Evolutionary conservation across 2,797 vertebrate genomes (phyloP), one percentile per base, ranked within the genome.

Genomic region (Setipinna tenuifilis): DNA sequence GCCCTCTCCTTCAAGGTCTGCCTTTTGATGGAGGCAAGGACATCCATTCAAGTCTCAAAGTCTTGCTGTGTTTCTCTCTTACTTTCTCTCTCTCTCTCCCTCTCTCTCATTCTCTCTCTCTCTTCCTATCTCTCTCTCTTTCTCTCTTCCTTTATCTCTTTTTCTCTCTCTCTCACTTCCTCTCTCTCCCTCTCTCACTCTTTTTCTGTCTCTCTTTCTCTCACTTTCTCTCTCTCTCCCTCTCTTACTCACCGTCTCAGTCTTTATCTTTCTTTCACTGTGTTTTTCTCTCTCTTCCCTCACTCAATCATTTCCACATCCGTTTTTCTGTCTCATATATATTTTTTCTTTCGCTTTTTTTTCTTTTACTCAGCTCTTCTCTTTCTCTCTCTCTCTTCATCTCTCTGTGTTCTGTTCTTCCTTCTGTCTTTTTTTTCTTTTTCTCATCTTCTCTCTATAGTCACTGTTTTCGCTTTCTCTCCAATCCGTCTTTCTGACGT

Each of bases 111-210:
- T 59, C 31, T 84, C 87, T 83, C 84, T 84, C 61, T 84, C 81
- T 82, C 86, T 87, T 86, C 85, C 87, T 83, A 87, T 90, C 90
- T 88, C 65, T 90, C 91, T 90, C 88, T 86, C 86, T 83, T 83
- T 86, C 82, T 86, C 91, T 91, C 90, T 86, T 62, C 59, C 85
- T 25, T 88, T 89, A 88, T 41, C 19, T 58, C 82, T 35, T 28
- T 58, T 14, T 58, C 54, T 35, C 48, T 31, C 48, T 11, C 23
- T 88, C 87, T 89, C 83, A 83, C 12, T n/a, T 58, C 4, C 58
- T 21, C 54, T 10, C 80, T n/a, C 48, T n/a, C 85, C 17, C 57
- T 83, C 31, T 61, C 58, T 7, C 19, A 59, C 1, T 19, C n/a
- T 0, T 59, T 59, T 59, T 21, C 17, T 0, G 19, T 59, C 3